phyloP scores from a whole-genome alignment of 2,797 vertebrate species.

The Hypotaenidia okinawae region DNA sequence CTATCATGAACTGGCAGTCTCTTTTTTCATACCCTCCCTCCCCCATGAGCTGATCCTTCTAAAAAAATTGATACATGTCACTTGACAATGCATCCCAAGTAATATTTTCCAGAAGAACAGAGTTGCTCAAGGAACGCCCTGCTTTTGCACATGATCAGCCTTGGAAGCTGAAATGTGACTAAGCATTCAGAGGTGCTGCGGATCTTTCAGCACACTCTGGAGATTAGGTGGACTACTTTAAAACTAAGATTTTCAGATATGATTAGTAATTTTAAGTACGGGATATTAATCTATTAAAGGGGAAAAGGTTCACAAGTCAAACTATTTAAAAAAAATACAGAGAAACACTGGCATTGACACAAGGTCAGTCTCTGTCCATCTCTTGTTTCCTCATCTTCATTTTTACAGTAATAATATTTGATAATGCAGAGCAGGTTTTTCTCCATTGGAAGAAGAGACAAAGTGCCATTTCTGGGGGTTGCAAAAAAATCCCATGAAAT shows the following conservation, averaged over 20 bases:
- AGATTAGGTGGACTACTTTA: neutral
- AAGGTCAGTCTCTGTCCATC: neutral
- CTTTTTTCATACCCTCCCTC: neutral
- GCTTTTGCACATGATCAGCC: neutral
- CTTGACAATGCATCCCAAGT: neutral
- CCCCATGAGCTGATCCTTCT: neutral
- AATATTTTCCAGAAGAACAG: neutral
- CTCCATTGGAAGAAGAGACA: neutral
- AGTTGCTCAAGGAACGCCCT: neutral
- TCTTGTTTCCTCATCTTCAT: neutral
- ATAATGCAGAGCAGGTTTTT: neutral
- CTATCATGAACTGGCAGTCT: neutral
- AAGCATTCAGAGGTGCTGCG: neutral
- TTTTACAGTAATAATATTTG: neutral
- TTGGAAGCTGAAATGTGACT: neutral
- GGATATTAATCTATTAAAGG: neutral
- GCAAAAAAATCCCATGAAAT: neutral
- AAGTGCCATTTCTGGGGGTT: neutral
- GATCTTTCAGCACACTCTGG: neutral
- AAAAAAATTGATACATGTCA: neutral
- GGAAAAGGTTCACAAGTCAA: neutral
- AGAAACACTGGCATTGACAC: neutral
- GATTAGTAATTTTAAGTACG: neutral
- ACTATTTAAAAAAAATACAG: neutral
- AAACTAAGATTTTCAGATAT: no score